Base-by-base conservation (phyloP, 2,113 vertebrate species). In the Sylvietta virens region DNA sequence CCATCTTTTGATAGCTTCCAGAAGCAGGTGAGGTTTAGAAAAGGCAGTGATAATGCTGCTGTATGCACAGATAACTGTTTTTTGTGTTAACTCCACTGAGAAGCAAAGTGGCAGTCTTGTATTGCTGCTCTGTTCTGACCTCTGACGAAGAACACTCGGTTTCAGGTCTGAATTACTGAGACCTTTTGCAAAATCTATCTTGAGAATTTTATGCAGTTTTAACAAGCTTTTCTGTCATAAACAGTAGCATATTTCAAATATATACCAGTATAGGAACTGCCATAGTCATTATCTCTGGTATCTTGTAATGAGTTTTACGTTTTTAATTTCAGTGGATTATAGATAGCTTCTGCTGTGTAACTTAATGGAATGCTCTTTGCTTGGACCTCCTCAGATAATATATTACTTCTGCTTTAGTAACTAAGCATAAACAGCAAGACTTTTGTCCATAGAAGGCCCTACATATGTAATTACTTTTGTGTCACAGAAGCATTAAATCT, bases 401-500 rank as follows among this genome's bases (percentile, higher is more conserved):
- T 87, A 35, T 80, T 85, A 44, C 64, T 92, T 53, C 37, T 26
- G 48, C 78, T 85, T 54, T 50, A 86, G 20, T 87, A 71, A 71
- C 33, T 37, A 91, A 53, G 17, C 33, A 21, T 53, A 66, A 86
- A 16, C 45, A 89, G 26, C 45, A 40, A 69, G 51, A 81, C 4
- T 60, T 90, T 35, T 64, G 24, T 54, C 62, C 1, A 0, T 5
- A 51, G 47, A 82, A 86, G 47, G 6, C 26, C 47, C 17, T 89
- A 27, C 8, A 23, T 4, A 20, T 20, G 45, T n/a, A 44, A 67
- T 30, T 62, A 27, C 20, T 94, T 72, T 58, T 57, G 21, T 61
- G 18, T 69, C 2, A 0, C 22, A 45, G 16, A 53, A 70, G 44
- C 0, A 0, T 51, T 90, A 51, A 86, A 62, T 69, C 37, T 71